These are phyloP conservation scores for Zaprionus kolodkinae DNA, from an alignment of 1,140 invertebrate genomes.

Conservation along the genomic window DNA sequence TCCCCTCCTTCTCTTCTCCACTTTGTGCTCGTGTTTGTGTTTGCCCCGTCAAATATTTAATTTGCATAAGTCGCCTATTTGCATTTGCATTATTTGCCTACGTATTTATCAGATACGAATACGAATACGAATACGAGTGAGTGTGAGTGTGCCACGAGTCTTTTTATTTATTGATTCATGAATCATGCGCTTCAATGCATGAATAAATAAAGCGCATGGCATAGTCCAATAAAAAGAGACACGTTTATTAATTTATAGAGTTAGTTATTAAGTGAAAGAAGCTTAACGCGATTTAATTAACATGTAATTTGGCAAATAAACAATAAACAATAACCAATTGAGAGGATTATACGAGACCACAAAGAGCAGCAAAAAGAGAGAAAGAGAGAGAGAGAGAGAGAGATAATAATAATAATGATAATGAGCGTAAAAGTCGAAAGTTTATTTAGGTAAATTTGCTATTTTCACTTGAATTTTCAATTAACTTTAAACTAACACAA, in stretches of 20 bases:
- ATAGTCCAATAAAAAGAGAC: not conserved
- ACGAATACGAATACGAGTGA: constrained; percentile 20
- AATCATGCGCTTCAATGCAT: constrained; percentile 35
- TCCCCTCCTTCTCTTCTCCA: constrained; percentile 26
- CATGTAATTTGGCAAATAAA: constrained; percentile 1
- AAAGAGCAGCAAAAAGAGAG: not conserved
- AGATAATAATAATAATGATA: not conserved
- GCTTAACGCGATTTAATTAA: constrained; percentile 3
- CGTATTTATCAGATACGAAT: constrained; percentile 37
- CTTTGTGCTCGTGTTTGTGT: constrained; percentile 54
- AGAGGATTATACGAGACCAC: not conserved
- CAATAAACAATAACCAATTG: not conserved
- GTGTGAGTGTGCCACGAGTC: not conserved
- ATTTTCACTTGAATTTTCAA: not conserved
- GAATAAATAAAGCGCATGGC: constrained; percentile 31
- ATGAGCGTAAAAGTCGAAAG: not conserved
- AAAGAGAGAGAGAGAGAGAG: too few relatives aligned
- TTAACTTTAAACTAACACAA: not conserved
- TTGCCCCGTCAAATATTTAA: constrained; percentile 76
- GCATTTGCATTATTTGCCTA: constrained; percentile 64
- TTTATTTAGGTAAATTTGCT: not conserved
- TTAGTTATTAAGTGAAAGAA: constrained; percentile 1
- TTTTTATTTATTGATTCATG: constrained; percentile 63
- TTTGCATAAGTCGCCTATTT: constrained; percentile 78
- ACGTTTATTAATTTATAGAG: constrained; percentile 8